Evolutionary conservation across 1,140 invertebrate species (phyloP).

Genomic region (Pogonus chalceus): DNA sequence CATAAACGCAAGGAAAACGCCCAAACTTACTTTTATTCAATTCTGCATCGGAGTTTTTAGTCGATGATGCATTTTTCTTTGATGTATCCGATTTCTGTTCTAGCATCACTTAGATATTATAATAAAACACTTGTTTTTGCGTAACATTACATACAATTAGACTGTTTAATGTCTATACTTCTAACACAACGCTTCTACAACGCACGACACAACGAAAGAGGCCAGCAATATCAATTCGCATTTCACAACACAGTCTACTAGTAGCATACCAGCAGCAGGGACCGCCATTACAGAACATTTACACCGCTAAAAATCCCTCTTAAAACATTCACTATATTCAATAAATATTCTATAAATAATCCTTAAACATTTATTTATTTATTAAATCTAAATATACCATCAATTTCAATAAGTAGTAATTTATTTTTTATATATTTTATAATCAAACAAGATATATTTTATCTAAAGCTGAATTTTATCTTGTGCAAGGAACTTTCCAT

Average conservation of each 20-base stretch:
- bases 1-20: background rate
- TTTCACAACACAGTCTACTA: background rate
- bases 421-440: too few species aligned
- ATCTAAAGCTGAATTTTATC: too few species aligned
- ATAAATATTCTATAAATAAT: too few species aligned
- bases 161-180: background rate
- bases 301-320: too few species aligned
- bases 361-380: too few species aligned
- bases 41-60: background rate
- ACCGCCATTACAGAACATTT: background rate
- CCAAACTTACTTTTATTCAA: background rate
- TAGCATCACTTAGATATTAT: background rate
- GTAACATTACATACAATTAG: background rate
- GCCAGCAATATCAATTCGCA: background rate
- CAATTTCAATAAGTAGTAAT: too few species aligned
- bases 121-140: background rate
- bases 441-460: too few species aligned
- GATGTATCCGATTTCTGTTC: background rate
- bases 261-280: background rate
- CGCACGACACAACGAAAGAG: background rate
- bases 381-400: too few species aligned
- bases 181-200: background rate
- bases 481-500: too few species aligned
- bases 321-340: too few species aligned
- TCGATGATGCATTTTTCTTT: background rate